Evolutionary conservation across 35 echinoderm and acorn worm species (phyloP), one percentile per base, ranked within the genome.

Genomic region (Stichopus chloronotus): DNA sequence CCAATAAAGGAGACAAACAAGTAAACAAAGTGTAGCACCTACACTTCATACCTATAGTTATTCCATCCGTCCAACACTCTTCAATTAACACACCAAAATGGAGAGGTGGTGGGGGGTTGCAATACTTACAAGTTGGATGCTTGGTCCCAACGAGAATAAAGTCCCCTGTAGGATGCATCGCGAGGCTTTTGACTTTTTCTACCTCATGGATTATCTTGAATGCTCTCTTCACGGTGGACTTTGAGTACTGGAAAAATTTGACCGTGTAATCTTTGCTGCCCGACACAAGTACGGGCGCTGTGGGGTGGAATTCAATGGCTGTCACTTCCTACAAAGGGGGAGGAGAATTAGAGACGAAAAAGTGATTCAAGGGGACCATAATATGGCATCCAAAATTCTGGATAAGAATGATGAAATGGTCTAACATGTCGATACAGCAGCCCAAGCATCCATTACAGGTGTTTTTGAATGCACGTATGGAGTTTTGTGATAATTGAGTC

Each of bases 181-280:
- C 81, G 0, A 95, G 53, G 79, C 92, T 93, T 53, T 92, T 69
- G 5, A 99, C 85, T 22, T 94, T 81, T 59, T 96, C 91, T 4
- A 93, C 95, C 81, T 99, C 97, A 52, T 96, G 95, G 55, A 99
- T 93, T 22, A 90, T 96, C 19, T 90, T 87, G 93, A 84, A 96
- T 74, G 97, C 95, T 72, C 92, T 94, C 76, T 99, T 99, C 9
- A 99, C 95, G 6, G 95, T 93, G 1, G 97, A 96, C 52, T 99
- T 99, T 5, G 97, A 96, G 91, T 93, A 99, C 56, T 96, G 95
- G 91, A 96, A 99, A 52, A 99, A 93, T 30, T 99, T 99, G 72
- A 99, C 86, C 3, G 97, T 99, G 74, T 85, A 96, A 58, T 99
- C 97, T 92, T 99, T 99, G 58, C 97, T 95, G 25, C 97, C 97